Base-by-base conservation (phyloP, 1,140 invertebrate genomes). In the Saccostrea glomerata region DNA sequence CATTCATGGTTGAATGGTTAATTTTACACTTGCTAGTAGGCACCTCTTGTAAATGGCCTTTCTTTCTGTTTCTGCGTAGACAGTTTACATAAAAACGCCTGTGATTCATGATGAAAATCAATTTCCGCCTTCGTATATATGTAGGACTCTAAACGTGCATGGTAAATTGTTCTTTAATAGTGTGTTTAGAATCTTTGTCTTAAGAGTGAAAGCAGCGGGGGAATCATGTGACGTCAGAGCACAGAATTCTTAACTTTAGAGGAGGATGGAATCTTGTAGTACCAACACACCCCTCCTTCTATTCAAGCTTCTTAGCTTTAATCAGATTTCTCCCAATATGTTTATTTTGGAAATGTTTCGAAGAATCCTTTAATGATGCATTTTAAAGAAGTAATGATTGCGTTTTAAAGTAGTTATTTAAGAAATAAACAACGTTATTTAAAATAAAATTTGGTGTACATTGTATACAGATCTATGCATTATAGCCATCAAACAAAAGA, bases 11-110 rank as follows among this genome's bases (percentile, higher is more conserved):
- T 77, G 70, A 77, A 77, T 77, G 70, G 23, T 77, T 25, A 25
- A 77, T 77, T 77, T 77, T 77, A 77, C 70, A 77, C 70, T 15
- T 77, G 70, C 70, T 77, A 77, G 25, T 30, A 77, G 70, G 13
- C 25, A 36, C 15, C 23, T 77, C 6, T 25, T 30, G 70, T 30
- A 36, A 15, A 13, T 77, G 15, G 23, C 23, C 58, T 20, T 6
- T 63, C 17, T 63, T 0, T n/a, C 58, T 6, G 15, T 60, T 60
- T 11, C 12, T 17, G 15, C 15, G 13, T 17, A 60, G 20, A 60
- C 7, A 60, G 56, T 58, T n/a, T 73, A 30, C 66, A 73, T 1
- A 20, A 66, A 66, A 23, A 25, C 12, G 70, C 25, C 23, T 36
- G 13, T 77, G 70, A 77, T 77, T 25, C 30, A 36, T 30, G 13